Percentiles rank a stretch among this genome's conserved stretches.
Conservation (phyloP, 92 coral and sea anemone species). For the Palythoa caribaeorum region DNA sequence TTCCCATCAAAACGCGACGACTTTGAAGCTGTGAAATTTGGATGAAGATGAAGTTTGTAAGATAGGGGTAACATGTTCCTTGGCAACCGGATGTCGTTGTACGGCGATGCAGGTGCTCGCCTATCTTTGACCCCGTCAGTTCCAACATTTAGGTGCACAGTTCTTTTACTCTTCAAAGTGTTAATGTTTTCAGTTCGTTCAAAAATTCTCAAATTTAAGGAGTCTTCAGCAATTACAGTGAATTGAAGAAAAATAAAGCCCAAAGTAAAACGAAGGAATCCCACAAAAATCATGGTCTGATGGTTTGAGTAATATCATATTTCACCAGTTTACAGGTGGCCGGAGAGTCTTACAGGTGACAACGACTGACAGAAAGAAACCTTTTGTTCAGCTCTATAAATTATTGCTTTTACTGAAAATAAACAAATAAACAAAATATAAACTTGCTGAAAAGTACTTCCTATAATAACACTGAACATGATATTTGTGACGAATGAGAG, state of each 20-base stretch:
- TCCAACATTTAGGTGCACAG: neutral
- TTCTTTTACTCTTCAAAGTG: too few species aligned
- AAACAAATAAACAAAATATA: too few species aligned
- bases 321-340: constrained; percentile 17
- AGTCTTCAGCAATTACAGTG: neutral
- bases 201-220: neutral
- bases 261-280: neutral
- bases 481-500: too few species aligned
- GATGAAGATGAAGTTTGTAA: constrained; percentile 75
- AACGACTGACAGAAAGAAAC: neutral
- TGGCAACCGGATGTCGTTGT: constrained; percentile 80
- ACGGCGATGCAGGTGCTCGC: constrained; percentile 22
- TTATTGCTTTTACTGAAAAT: too few species aligned
- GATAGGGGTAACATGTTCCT: constrained; percentile 73
- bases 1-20: constrained; percentile 74
- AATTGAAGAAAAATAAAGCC: neutral
- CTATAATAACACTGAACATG: too few species aligned
- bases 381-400: too few species aligned
- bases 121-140: neutral
- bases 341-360: neutral
- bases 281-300: neutral
- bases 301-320: neutral
- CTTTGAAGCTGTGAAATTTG: constrained; percentile 60
- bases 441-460: too few species aligned
- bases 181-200: neutral